Percentiles rank a stretch among this genome's conserved stretches.
Conservation (phyloP, 2,113 vertebrate genomes). For the Phalacrocorax aristotelis region DNA sequence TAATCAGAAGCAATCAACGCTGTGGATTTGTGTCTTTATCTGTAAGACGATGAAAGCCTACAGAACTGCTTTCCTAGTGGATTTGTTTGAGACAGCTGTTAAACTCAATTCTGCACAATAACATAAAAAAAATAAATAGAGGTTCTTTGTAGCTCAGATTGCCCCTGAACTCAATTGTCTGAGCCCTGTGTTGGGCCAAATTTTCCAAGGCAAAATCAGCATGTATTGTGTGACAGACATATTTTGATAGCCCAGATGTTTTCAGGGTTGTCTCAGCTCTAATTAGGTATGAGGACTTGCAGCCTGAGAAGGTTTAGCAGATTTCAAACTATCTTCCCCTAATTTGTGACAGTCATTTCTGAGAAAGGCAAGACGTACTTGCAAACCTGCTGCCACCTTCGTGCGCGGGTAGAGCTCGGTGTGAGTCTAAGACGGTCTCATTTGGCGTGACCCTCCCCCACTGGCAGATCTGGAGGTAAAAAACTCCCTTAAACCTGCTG, state of each 20-base stretch:
- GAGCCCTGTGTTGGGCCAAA: neutral
- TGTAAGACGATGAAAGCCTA: neutral
- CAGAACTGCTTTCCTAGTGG: neutral
- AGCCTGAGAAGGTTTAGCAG: neutral
- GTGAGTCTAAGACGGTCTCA: neutral
- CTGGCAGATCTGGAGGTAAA: neutral
- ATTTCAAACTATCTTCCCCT: neutral
- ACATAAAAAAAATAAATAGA: neutral
- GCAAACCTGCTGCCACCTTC: neutral
- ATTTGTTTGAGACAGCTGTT: neutral
- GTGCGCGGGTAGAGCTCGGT: neutral
- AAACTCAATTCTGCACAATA: neutral
- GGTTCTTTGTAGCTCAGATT: neutral
- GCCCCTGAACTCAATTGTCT: neutral
- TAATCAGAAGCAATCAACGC: neutral
- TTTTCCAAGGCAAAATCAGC: neutral
- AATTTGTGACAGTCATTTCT: neutral
- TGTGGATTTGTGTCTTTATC: neutral
- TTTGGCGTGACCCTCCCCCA: rapidly evolving
- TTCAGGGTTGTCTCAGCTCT: neutral
- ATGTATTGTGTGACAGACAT: rapidly evolving
- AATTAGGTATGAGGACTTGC: neutral
- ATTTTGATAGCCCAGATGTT: neutral
- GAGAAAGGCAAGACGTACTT: neutral
- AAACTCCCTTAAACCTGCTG: neutral